Conservation (phyloP, 1,140 invertebrate species). For the Dendroctonus valens region DNA sequence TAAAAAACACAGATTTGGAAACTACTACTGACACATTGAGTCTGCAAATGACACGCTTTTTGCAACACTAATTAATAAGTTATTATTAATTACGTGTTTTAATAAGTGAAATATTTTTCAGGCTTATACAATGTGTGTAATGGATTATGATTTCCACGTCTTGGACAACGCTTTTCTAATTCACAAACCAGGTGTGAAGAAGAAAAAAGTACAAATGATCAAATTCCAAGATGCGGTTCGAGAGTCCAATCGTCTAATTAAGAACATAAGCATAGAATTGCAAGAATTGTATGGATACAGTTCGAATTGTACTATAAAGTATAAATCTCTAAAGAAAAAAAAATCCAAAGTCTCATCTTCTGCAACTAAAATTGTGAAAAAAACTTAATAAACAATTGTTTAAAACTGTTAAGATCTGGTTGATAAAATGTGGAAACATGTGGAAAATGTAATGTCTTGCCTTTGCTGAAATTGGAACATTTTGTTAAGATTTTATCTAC, state of each 20-base stretch:
- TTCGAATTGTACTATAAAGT: constrained; percentile 5
- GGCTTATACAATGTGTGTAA: constrained; percentile 80
- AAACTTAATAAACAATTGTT: no score
- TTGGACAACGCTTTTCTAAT: constrained; percentile 85
- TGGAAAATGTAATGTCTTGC: no score
- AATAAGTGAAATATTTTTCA: constrained; percentile 44
- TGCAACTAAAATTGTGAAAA: no score
- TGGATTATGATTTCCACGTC: constrained; percentile 86
- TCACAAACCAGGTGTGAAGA: constrained; percentile 81
- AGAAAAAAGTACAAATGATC: constrained; percentile 34
- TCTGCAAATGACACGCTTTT: not conserved
- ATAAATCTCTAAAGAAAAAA: constrained; percentile 7
- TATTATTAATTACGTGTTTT: not conserved
- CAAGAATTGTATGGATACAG: constrained; percentile 25
- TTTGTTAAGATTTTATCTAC: no score
- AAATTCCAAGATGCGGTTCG: constrained; percentile 21
- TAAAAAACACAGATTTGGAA: constrained; percentile 1
- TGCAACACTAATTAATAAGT: not conserved
- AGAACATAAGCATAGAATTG: constrained; percentile 15
- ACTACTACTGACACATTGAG: not conserved
- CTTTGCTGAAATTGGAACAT: no score
- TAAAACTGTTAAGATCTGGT: no score
- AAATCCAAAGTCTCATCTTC: not conserved
- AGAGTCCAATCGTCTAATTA: constrained; percentile 21
- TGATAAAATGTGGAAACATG: no score